Percentiles rank a stretch among this genome's conserved stretches.
phyloP scores from a whole-genome alignment of 2,113 vertebrate species.

The Oryzias melastigma region DNA sequence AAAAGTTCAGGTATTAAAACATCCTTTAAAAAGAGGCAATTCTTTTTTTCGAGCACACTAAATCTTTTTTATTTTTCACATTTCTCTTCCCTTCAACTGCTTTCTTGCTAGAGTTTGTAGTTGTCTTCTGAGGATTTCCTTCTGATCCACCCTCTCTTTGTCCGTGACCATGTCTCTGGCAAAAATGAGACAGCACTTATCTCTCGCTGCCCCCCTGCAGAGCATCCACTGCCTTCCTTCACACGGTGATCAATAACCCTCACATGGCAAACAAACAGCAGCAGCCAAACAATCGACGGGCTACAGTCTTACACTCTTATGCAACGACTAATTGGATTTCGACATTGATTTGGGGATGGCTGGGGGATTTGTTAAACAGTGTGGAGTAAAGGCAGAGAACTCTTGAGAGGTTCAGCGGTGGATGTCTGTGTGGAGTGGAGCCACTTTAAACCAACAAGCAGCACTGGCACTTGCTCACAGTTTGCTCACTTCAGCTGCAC shows the following conservation, averaged over 20 bases:
- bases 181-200: no score
- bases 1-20: no score
- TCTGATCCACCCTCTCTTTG: conserved; percentile 9
- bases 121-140: conserved; percentile 9
- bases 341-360: conserved; percentile 50
- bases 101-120: conserved; percentile 14
- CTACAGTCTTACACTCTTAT: conserved; percentile 40
- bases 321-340: conserved; percentile 65
- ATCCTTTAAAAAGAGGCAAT: no score
- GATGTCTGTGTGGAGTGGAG: conserved; percentile 25
- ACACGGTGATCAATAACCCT: conserved; percentile 8
- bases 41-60: not conserved
- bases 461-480: conserved; percentile 5
- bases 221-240: no score
- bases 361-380: conserved; percentile 24
- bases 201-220: no score
- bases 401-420: conserved; percentile 14
- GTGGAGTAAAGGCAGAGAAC: conserved; percentile 15
- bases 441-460: conserved; percentile 28
- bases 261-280: conserved; percentile 41
- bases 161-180: no score
- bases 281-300: not conserved
- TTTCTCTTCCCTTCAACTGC: conserved; percentile 42
- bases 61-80: conserved; percentile 14
- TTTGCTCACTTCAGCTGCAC: conserved; percentile 1